Evolutionary conservation across 2,888 invertebrate species (phyloP).

Genomic region (Nephrotoma flavescens): DNA sequence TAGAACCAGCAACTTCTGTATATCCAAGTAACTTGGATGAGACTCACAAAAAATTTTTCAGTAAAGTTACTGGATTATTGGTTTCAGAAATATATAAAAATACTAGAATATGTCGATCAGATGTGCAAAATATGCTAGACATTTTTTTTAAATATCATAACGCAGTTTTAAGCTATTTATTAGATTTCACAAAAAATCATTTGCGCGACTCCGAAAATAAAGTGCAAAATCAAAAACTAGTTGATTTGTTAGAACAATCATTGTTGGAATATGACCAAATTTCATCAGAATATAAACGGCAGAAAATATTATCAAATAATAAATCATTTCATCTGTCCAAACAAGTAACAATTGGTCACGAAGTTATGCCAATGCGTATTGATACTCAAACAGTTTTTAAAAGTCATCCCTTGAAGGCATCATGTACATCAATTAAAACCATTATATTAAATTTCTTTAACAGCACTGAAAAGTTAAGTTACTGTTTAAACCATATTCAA

Average conservation of each 20-base stretch:
- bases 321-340: neutral
- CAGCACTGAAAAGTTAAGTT: neutral
- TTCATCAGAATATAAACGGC: neutral
- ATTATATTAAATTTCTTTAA: neutral
- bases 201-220: too few relatives aligned
- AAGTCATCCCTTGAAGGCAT: neutral
- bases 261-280: neutral
- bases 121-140: neutral
- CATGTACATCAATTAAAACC: neutral
- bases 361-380: neutral
- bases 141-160: neutral
- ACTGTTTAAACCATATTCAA: neutral
- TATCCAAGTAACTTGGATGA: neutral
- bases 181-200: neutral
- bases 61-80: neutral
- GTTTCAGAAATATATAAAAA: neutral
- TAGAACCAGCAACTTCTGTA: neutral
- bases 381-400: neutral
- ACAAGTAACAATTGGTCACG: neutral
- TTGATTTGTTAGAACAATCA: neutral
- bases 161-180: neutral
- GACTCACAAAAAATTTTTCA: neutral
- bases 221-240: too few relatives aligned
- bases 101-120: neutral
- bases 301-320: neutral